Percentiles rank a stretch among this genome's conserved stretches.
These are phyloP conservation scores for Paedocypris sp. DNA, from an alignment of 2,113 vertebrate species.

Conservation along the genomic window DNA sequence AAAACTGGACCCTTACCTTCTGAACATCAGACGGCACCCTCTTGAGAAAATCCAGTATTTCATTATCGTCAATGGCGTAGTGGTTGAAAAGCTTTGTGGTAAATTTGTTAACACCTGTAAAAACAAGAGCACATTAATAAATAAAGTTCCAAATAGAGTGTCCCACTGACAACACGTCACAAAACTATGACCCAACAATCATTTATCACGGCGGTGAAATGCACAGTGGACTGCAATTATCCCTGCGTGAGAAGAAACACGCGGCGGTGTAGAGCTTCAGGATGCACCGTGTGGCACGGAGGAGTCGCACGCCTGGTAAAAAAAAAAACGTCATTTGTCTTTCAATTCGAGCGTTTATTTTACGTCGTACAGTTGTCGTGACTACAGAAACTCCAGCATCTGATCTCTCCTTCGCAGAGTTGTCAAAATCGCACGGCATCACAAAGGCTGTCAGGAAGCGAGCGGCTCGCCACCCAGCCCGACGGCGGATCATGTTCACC, in stretches of 20 bases:
- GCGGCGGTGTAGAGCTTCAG: too few relatives aligned
- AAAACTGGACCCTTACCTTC: slow-evolving; percentile 77
- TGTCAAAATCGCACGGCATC: not conserved
- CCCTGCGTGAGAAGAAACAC: too few relatives aligned
- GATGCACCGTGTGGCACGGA: too few relatives aligned
- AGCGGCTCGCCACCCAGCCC: not conserved
- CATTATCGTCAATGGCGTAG: slow-evolving; percentile 81
- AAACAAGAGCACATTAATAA: slow-evolving; percentile 51
- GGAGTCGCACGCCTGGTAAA: too few relatives aligned
- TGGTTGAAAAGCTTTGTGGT: slow-evolving; percentile 93
- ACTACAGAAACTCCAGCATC: too few relatives aligned
- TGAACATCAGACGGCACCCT: slow-evolving; percentile 95
- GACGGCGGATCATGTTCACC: slow-evolving; percentile 21
- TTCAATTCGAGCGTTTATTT: too few relatives aligned
- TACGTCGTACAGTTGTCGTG: too few relatives aligned
- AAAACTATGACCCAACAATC: slow-evolving; percentile 1
- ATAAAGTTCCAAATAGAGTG: slow-evolving; percentile 36
- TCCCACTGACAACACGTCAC: slow-evolving; percentile 14
- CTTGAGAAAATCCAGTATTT: slow-evolving; percentile 93
- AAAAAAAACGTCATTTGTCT: too few relatives aligned
- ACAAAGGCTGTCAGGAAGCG: not conserved
- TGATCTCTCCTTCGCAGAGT: not conserved
- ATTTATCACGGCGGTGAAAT: not conserved
- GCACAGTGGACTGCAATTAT: not conserved
- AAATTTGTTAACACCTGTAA: slow-evolving; percentile 91